Conservation (phyloP, 2,113 vertebrate species). For the Zosterops japonicus region DNA sequence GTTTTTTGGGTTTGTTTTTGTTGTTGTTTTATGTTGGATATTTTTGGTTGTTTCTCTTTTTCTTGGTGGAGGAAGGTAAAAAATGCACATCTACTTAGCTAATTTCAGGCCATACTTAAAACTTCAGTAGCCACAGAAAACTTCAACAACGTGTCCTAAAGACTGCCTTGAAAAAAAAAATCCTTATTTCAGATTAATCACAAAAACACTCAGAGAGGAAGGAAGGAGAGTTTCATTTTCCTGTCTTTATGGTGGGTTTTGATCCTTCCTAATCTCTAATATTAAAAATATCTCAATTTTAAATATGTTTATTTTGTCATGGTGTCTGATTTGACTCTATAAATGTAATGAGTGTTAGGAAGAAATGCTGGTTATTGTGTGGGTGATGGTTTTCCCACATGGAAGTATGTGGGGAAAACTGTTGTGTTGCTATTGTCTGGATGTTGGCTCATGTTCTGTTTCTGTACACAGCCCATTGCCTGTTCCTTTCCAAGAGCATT, state of each 20-base stretch:
- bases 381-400: not conserved
- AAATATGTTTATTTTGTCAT: not conserved
- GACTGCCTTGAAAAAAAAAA: not conserved
- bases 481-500: not conserved
- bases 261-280: not conserved
- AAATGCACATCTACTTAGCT: not conserved
- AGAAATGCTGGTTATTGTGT: not conserved
- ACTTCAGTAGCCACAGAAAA: not conserved
- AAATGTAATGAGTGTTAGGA: not conserved
- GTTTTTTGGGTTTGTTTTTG: not conserved
- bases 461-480: not conserved
- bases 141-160: not conserved
- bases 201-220: not conserved
- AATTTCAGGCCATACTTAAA: not conserved
- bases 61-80: rapidly evolving
- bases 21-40: not conserved
- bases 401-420: not conserved
- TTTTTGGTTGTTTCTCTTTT: not conserved
- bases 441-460: not conserved
- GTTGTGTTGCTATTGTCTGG: not conserved
- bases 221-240: not conserved
- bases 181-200: not conserved
- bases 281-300: constrained; percentile 8
- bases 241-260: not conserved
- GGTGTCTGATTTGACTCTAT: not conserved